Percentiles rank a stretch among this genome's conserved stretches.
Evolutionary conservation across 2,113 vertebrate genomes (phyloP).

Genomic region (Hydropotes inermis): DNA sequence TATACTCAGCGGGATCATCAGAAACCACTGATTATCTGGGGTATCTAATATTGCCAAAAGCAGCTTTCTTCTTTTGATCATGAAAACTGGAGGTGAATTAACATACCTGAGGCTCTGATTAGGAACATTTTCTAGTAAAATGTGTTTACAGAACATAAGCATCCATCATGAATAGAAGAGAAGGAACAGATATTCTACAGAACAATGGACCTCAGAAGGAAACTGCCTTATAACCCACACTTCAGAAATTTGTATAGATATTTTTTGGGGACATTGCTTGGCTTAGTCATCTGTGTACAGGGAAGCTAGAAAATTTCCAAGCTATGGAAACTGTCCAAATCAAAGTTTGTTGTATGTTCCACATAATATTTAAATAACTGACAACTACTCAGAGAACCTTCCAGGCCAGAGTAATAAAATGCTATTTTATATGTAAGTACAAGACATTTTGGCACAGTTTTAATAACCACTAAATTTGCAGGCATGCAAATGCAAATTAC

Average conservation of each 20-base stretch:
- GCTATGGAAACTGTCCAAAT: neutral
- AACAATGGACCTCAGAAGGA: neutral
- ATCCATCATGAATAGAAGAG: too few relatives aligned
- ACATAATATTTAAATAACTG: neutral
- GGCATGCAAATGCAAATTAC: neutral
- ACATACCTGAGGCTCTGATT: neutral
- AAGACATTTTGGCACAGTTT: neutral
- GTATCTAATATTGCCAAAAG: neutral
- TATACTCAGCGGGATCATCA: neutral
- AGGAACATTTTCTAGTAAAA: neutral
- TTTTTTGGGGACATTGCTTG: neutral
- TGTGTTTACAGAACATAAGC: neutral
- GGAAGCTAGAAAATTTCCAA: neutral
- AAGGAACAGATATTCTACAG: neutral
- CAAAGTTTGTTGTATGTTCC: neutral
- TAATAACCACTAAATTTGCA: neutral
- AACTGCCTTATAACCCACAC: neutral
- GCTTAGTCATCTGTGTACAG: neutral
- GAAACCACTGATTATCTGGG: neutral
- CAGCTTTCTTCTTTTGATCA: neutral
- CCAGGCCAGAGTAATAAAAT: neutral
- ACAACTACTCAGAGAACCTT: neutral
- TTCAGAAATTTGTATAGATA: neutral
- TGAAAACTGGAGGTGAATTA: neutral
- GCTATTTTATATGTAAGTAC: neutral